phyloP scores from a whole-genome alignment of 2,888 invertebrate genomes.

The Agriopis aurantiaria region DNA sequence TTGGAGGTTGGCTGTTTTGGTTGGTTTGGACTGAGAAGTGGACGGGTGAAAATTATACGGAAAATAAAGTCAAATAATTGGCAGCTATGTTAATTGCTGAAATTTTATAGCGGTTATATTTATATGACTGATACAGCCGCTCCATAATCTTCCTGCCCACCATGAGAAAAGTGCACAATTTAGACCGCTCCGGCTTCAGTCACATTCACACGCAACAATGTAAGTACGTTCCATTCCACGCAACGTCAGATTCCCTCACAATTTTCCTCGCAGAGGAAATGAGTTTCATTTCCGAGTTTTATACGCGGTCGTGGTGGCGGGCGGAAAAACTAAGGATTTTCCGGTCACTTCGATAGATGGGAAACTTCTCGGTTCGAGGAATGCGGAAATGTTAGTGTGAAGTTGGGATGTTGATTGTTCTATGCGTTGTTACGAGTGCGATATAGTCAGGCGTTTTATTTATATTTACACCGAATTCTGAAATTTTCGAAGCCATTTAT shows the following conservation, averaged over 20 bases:
- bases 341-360: conserved; percentile 40
- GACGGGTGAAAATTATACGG: too few species aligned
- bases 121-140: too few species aligned
- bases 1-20: too few species aligned
- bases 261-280: conserved; percentile 34
- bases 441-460: conserved; percentile 3
- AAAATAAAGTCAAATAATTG: too few species aligned
- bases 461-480: too few species aligned
- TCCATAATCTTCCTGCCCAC: too few species aligned
- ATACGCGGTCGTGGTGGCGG: conserved; percentile 28
- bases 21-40: too few species aligned
- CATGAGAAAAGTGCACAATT: background rate
- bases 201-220: conserved; percentile 21
- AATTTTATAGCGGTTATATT: too few species aligned
- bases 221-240: conserved; percentile 13
- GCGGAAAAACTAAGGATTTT: conserved; percentile 45
- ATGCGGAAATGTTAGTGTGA: conserved; percentile 6
- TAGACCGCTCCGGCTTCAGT: background rate
- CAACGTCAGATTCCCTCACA: conserved; percentile 31
- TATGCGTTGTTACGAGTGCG: background rate
- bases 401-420: conserved; percentile 5
- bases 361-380: conserved; percentile 1
- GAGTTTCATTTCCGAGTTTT: conserved; percentile 38
- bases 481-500: background rate
- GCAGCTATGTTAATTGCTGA: too few species aligned